These are phyloP conservation scores for Danaus plexippus DNA, from an alignment of 1,140 invertebrate species.

Conservation along the genomic window DNA sequence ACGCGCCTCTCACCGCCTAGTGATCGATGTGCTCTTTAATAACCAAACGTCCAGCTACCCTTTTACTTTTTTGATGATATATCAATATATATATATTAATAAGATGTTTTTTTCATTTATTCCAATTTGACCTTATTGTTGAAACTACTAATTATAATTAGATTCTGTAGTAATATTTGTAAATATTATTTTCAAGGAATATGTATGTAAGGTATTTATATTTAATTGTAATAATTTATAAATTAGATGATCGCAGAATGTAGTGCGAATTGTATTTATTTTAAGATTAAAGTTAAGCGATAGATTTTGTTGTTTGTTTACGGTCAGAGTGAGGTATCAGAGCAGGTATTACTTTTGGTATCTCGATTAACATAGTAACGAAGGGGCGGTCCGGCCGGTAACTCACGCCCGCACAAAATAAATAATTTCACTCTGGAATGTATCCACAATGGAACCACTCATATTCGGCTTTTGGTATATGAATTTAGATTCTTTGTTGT, in stretches of 20 bases:
- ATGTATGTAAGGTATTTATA: no score
- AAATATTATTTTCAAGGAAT: no score
- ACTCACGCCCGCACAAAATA: conserved; percentile 65
- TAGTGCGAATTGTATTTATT: background rate
- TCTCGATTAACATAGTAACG: conserved; percentile 65
- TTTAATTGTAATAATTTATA: no score
- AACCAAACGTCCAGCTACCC: conserved; percentile 46
- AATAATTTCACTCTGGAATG: conserved; percentile 60
- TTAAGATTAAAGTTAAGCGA: conserved; percentile 1
- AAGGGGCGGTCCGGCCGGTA: conserved; percentile 58
- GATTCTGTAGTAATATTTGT: no score
- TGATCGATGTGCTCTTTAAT: conserved; percentile 65
- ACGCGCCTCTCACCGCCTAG: conserved; percentile 33
- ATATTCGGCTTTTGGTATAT: conserved; percentile 17
- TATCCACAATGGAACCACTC: conserved; percentile 34
- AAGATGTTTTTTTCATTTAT: no score
- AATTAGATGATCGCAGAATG: no score
- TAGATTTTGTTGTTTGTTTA: conserved; percentile 8
- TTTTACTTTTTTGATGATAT: no score
- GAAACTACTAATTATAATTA: no score
- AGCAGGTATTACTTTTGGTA: conserved; percentile 39
- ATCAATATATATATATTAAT: no score
- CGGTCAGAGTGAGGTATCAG: conserved; percentile 4
- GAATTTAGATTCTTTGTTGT: no score
- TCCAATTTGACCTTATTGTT: no score